Conservation (phyloP, 2,797 vertebrate genomes). For the Mus caroli region DNA sequence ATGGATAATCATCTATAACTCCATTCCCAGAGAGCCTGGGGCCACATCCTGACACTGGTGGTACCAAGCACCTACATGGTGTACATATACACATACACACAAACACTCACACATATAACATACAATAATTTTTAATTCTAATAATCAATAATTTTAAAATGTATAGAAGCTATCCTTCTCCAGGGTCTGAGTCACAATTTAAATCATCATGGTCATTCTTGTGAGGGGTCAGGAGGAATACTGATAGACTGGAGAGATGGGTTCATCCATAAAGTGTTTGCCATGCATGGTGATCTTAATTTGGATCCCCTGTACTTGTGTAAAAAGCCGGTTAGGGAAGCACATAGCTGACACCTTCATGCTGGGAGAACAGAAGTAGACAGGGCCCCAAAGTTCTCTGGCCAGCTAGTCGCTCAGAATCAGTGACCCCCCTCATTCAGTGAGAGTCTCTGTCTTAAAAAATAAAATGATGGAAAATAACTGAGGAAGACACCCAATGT, state of each 20-base stretch:
- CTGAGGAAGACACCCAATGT: background rate
- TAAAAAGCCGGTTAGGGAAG: background rate
- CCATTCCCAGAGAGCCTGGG: background rate
- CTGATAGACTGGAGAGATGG: background rate
- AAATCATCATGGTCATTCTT: background rate
- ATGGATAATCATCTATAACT: background rate
- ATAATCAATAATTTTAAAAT: background rate
- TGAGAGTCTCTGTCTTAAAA: background rate
- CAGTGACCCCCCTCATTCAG: background rate
- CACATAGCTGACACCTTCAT: background rate
- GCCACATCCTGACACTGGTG: background rate
- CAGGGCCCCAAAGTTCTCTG: background rate
- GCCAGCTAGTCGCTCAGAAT: background rate
- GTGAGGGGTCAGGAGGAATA: background rate
- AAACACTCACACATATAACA: background rate
- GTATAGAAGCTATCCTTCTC: background rate
- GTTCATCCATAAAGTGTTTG: background rate
- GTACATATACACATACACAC: background rate
- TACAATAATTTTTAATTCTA: background rate
- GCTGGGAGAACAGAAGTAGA: background rate
- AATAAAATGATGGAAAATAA: background rate
- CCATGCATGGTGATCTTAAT: background rate
- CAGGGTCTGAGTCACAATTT: background rate
- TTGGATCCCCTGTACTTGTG: background rate
- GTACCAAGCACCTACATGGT: background rate